These are phyloP conservation scores for Brevimyrus niger DNA, from an alignment of 2,113 vertebrate species.

Conservation along the genomic window DNA sequence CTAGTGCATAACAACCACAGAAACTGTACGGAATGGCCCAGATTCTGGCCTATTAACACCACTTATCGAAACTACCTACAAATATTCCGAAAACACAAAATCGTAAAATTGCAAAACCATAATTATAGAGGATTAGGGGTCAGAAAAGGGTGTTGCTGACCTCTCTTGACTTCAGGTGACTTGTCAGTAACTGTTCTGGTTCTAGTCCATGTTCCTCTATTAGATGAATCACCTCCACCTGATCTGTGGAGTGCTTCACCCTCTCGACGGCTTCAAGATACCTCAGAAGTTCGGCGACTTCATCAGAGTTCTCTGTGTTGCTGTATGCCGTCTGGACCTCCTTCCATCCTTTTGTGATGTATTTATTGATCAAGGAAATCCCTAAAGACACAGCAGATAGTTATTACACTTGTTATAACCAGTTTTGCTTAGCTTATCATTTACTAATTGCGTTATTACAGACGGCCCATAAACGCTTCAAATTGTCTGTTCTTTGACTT, in stretches of 20 bases:
- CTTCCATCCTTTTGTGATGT: constrained; percentile 91
- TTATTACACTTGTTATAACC: not conserved
- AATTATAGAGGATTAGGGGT: not conserved
- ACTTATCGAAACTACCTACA: not conserved
- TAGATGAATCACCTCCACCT: constrained; percentile 77
- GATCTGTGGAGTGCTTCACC: constrained; percentile 78
- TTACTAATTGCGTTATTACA: not conserved
- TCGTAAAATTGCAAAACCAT: not conserved
- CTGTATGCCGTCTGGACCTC: constrained; percentile 74
- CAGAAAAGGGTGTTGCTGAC: constrained; percentile 50
- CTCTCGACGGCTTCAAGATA: constrained; percentile 87
- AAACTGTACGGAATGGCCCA: not conserved
- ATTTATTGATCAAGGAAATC: constrained; percentile 80
- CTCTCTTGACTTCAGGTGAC: constrained; percentile 82
- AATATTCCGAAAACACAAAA: not conserved
- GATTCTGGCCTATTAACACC: not conserved
- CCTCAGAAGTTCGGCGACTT: constrained; percentile 70
- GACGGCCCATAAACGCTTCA: not conserved
- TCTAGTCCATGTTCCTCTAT: constrained; percentile 83
- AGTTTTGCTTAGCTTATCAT: not conserved
- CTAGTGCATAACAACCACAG: constrained; percentile 43
- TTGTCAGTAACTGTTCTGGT: constrained; percentile 79
- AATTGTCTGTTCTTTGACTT: not conserved
- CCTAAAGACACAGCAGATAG: constrained; percentile 56
- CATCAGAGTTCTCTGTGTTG: constrained; percentile 72